phyloP scores from a whole-genome alignment of 2,113 vertebrate genomes.

The Lepisosteus osseus region DNA sequence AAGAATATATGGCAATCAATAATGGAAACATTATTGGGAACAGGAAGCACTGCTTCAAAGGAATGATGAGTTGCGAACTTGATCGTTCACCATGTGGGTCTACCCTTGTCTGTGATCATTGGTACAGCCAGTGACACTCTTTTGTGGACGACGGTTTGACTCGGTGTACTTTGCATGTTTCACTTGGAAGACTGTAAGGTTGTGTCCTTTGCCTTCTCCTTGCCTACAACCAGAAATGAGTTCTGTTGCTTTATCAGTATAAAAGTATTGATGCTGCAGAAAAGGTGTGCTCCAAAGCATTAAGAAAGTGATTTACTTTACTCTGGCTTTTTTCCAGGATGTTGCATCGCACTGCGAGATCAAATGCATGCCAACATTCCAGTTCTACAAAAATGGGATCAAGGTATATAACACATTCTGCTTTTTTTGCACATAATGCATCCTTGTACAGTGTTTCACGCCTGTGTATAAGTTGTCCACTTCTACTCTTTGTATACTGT shows the following conservation, averaged over 20 bases:
- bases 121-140: neutral
- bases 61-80: neutral
- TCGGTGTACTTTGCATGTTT: too few species aligned
- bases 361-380: constrained; percentile 89
- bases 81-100: neutral
- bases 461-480: too few species aligned
- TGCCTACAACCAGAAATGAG: neutral
- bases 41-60: neutral
- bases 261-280: neutral
- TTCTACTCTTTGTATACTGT: too few species aligned
- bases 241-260: constrained; percentile 5
- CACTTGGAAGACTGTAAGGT: too few species aligned
- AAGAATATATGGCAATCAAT: too few species aligned
- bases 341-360: constrained; percentile 65
- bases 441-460: too few species aligned
- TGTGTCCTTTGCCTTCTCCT: too few species aligned
- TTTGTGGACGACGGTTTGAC: too few species aligned
- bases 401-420: constrained; percentile 59
- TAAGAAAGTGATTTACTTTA: neutral
- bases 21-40: too few species aligned
- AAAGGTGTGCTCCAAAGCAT: neutral
- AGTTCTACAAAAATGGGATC: constrained; percentile 74
- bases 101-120: neutral
- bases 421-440: too few species aligned
- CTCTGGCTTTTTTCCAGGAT: constrained; percentile 61